Base-by-base conservation (phyloP, 2,113 vertebrate genomes). In the Gobius niger region DNA sequence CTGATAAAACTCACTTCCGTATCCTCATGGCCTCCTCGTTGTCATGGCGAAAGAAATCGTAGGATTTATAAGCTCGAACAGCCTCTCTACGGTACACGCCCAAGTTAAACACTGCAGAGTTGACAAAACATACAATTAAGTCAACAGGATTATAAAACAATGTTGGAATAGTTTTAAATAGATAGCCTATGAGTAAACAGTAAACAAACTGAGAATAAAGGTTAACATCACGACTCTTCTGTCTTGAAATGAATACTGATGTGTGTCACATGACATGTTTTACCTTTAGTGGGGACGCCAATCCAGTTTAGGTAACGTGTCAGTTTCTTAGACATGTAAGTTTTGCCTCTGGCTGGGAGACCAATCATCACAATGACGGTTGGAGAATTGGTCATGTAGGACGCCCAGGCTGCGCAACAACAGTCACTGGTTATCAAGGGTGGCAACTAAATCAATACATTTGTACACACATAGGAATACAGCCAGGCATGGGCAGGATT, bases 291-390 rank as follows among this genome's bases (percentile, higher is more conserved):
- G 66, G 96, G 96, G 69, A 98, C 96, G 49, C 97, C 96, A 19
- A 98, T 97, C 97, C 97, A 99, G 90, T 99, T 99, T 87, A 98
- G 97, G 89, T 98, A 98, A 47, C 97, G 95, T 0, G 97, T 99
- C 77, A 99, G 93, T 75, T 99, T 99, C 91, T 99, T 99, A 34
- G 97, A 96, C 89, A 99, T 94, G 18, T 99, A 99, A 10, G 97
- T 99, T 89, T 99, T 93, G 44, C 92, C 92, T 15, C 96, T 92
- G 0, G 97, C 97, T 0, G 97, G 97, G 44, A 98, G 92, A 16
- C 97, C 97, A 2, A 97, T 97, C 97, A 99, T 98, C 54, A 99
- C 96, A 18, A 99, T 99, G 84, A 99, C 78, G 0, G 97, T 98
- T 0, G 97, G 97, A 0, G 95, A 98, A 77, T 99, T 99, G 70